Base-by-base conservation (phyloP, 1,140 invertebrate genomes). In the Chrysomallon squamiferum region DNA sequence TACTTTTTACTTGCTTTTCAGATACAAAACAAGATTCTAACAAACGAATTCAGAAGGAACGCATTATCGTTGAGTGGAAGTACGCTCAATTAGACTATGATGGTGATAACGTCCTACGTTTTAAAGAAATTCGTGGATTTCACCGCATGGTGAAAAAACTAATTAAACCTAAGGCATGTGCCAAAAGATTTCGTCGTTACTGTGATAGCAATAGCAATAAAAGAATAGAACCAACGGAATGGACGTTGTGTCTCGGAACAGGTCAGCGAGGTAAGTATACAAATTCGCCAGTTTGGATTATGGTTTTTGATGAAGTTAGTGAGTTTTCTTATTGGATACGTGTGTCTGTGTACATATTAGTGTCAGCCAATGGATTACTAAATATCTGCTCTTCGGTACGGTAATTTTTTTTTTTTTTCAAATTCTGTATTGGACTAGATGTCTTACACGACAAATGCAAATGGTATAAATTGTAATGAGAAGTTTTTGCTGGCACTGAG, bases 111-210 rank as follows among this genome's bases (percentile, higher is more conserved):
- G 86, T 87, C 50, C 84, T 97, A 57, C 90, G 93, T 75, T 90
- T 90, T 71, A 88, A 88, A 38, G 95, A 97, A 81, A 93, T 95
- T 74, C 88, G 90, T 69, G 91, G 92, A 64, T 85, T 97, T 5
- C 89, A 91, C 62, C 88, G 91, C 68, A 88, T 96, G 30, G 91
- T 95, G 1, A 93, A 92, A 79, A 93, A 93, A 85, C 90, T 92
- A 27, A 92, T 96, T 22, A 92, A 92, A 73, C 95, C 95, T 11
- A 92, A 92, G 82, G 89, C 92, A 66, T 97, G 95, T 85, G 93
- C 94, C 59, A 91, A 92, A 71, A 91, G 89, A n/a, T 97, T 96
- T 87, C 90, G 93, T 2, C 90, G 91, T 59, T 90, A 90, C 67
- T 97, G 95, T 85, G 95, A 97, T 85, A 86, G 90, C 38, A 90